Conservation (phyloP, 2,797 vertebrate species). For the Ctenopoma multispine region DNA sequence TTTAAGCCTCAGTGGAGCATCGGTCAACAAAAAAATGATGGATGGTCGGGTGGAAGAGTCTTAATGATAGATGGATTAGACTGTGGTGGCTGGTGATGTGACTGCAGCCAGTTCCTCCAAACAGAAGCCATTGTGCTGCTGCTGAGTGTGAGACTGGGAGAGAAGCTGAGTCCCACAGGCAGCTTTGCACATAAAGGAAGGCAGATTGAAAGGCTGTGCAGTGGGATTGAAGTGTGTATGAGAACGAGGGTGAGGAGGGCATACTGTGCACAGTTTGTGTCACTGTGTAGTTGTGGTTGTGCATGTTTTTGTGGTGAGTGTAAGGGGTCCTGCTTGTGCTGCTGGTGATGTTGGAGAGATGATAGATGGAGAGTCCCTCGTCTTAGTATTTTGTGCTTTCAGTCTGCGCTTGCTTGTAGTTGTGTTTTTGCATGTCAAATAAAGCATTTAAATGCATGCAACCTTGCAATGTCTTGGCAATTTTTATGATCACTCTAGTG, state of each 20-base stretch:
- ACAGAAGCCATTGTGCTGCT: conserved; percentile 61
- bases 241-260: conserved; percentile 10
- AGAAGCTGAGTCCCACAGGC: conserved; percentile 56
- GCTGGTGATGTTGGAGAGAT: conserved; percentile 10
- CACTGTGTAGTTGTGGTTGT: conserved; percentile 4
- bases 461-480: conserved; percentile 17
- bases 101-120: conserved; percentile 39
- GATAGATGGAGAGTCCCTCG: conserved; percentile 16
- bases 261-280: conserved; percentile 24
- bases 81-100: conserved; percentile 33
- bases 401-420: not conserved
- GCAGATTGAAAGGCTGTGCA: conserved; percentile 56
- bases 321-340: conserved; percentile 15
- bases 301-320: conserved; percentile 23
- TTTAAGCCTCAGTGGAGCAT: conserved; percentile 14
- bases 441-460: not conserved
- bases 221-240: conserved; percentile 41
- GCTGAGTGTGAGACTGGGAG: conserved; percentile 57
- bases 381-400: conserved; percentile 3
- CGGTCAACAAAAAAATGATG: conserved; percentile 40
- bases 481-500: conserved; percentile 55
- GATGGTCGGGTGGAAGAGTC: conserved; percentile 21
- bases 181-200: conserved; percentile 51
- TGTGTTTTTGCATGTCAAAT: conserved; percentile 13
- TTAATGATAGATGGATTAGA: conserved; percentile 18